A percentile compares a stretch with the other conserved stretches of the same genome.
Evolutionary conservation across 1,140 invertebrate species (phyloP).

Genomic region (Lordiphosa mommai): DNA sequence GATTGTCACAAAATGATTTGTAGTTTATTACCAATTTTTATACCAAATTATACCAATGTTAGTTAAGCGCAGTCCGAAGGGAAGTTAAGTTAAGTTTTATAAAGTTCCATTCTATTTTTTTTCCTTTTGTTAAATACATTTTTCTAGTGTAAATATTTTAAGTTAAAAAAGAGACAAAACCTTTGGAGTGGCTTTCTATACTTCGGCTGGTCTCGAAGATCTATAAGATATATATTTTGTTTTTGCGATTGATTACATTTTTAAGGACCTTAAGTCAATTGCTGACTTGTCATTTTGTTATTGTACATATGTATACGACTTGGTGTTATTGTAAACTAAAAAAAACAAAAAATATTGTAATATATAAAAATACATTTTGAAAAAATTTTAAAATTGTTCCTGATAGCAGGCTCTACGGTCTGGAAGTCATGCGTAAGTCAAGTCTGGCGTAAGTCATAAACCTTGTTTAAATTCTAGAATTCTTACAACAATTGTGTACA

Average conservation of each 20-base stretch:
- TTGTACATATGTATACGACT: slow-evolving; percentile 22
- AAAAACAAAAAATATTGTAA: background rate
- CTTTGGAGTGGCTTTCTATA: background rate
- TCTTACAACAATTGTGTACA: no score
- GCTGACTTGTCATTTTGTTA: slow-evolving; percentile 5
- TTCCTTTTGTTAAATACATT: background rate
- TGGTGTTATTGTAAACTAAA: slow-evolving; percentile 7
- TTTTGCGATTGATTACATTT: background rate
- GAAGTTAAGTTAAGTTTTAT: no score
- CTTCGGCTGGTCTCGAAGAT: slow-evolving; percentile 11
- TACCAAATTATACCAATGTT: slow-evolving; percentile 31
- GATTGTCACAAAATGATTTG: slow-evolving; percentile 14
- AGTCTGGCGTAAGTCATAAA: no score
- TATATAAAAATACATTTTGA: background rate
- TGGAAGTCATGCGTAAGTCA: no score
- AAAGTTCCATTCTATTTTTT: background rate
- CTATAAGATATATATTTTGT: slow-evolving; percentile 23
- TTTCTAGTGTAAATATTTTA: slow-evolving; percentile 4
- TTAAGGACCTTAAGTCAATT: slow-evolving; percentile 1
- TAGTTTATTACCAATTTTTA: slow-evolving; percentile 28
- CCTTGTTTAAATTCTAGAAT: no score
- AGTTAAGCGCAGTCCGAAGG: no score
- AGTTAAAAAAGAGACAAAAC: background rate
- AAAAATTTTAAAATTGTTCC: background rate
- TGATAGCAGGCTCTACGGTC: no score